These are phyloP conservation scores for Lissonota sp. DNA, from an alignment of 2,888 invertebrate species.

Conservation along the genomic window DNA sequence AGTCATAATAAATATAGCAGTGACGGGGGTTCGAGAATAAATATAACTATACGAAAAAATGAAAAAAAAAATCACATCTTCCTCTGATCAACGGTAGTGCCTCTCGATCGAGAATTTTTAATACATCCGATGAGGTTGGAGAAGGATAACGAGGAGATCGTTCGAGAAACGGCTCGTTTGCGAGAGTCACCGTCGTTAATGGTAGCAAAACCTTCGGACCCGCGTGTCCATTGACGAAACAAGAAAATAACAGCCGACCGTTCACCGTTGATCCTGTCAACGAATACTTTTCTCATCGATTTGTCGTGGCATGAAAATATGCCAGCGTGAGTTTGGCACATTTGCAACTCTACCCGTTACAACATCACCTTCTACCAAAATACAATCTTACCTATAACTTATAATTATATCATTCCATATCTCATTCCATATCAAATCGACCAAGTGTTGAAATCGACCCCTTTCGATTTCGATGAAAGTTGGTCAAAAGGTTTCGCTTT, in stretches of 20 bases:
- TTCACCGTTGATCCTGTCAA: constrained; percentile 29
- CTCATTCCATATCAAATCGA: too few relatives aligned
- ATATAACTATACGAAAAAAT: constrained; percentile 32
- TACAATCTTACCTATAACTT: too few relatives aligned
- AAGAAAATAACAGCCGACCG: constrained; percentile 31
- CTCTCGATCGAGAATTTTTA: constrained; percentile 75
- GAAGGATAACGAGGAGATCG: constrained; percentile 71
- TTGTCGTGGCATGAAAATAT: constrained; percentile 34
- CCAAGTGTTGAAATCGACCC: too few relatives aligned
- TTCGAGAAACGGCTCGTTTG: constrained; percentile 53
- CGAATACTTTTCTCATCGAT: constrained; percentile 44
- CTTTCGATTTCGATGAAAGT: too few relatives aligned
- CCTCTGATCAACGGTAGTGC: constrained; percentile 38
- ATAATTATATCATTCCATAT: too few relatives aligned
- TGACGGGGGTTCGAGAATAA: constrained; percentile 1
- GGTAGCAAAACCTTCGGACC: constrained; percentile 67
- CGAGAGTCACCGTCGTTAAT: constrained; percentile 77
- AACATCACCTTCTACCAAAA: too few relatives aligned
- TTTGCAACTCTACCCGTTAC: too few relatives aligned
- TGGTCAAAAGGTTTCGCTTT: too few relatives aligned
- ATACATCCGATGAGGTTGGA: constrained; percentile 72
- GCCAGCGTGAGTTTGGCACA: constrained; percentile 25
- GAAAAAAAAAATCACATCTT: constrained; percentile 7
- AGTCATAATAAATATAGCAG: not conserved
- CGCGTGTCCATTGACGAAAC: constrained; percentile 38